phyloP scores from a whole-genome alignment of 2,797 vertebrate species.

The Sphenodon punctatus region DNA sequence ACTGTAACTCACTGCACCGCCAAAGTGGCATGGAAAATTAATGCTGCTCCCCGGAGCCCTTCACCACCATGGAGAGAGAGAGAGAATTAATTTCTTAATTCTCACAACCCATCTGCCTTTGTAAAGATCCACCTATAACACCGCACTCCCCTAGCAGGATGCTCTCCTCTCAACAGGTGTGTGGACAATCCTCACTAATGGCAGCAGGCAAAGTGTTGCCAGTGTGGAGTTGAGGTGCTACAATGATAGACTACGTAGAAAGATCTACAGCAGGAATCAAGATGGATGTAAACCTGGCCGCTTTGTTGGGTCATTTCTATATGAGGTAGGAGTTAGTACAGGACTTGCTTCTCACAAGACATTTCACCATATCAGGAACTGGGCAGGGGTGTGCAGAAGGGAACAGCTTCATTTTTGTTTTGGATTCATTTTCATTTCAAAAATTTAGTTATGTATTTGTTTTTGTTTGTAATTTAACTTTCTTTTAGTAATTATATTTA shows the following conservation, averaged over 20 bases:
- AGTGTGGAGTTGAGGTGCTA: rapidly evolving
- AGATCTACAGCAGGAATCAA: neutral
- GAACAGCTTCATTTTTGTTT: no score
- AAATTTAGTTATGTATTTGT: no score
- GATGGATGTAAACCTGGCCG: neutral
- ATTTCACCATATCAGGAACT: no score
- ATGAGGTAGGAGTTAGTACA: no score
- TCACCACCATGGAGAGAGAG: neutral
- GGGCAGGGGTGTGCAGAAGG: no score
- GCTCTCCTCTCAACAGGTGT: no score
- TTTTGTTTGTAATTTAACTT: no score
- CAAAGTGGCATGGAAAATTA: neutral
- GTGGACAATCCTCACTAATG: neutral
- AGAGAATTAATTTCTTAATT: neutral
- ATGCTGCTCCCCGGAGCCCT: neutral
- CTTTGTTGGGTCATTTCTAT: neutral
- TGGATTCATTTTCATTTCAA: no score
- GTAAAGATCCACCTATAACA: neutral
- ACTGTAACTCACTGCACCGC: neutral
- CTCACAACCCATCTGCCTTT: neutral
- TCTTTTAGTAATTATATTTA: no score
- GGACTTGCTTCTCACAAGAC: no score
- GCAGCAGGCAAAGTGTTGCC: neutral
- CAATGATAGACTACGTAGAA: neutral
- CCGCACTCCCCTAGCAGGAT: neutral